Conservation (phyloP, 2,888 invertebrate species). For the Watsonalla cultraria region DNA sequence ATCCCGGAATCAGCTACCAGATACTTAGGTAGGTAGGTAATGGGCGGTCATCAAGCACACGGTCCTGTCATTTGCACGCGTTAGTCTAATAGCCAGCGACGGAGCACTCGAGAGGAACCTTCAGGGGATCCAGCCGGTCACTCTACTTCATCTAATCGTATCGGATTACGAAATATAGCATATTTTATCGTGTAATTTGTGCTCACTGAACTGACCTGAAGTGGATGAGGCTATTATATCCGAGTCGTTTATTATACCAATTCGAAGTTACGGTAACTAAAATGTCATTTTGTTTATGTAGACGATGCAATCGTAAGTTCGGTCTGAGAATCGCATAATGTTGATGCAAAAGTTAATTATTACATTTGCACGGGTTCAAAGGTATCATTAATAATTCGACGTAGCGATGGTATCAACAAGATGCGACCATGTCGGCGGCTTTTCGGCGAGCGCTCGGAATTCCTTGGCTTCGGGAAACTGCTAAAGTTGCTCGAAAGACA, state of each 20-base stretch:
- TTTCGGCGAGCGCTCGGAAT: conserved; percentile 36
- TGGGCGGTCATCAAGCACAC: neutral
- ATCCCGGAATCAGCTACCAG: neutral
- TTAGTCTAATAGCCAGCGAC: conserved; percentile 4
- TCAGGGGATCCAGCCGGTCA: conserved; percentile 20
- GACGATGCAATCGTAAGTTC: neutral
- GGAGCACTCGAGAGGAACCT: conserved; percentile 15
- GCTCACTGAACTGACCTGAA: conserved; percentile 35
- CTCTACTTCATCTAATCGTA: conserved; percentile 27
- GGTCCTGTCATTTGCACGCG: neutral
- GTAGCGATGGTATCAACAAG: conserved; percentile 50
- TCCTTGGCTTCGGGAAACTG: conserved; percentile 52
- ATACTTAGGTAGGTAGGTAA: neutral
- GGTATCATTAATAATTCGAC: conserved; percentile 67
- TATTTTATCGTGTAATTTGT: conserved; percentile 48
- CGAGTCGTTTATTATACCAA: conserved; percentile 26
- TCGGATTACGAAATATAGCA: conserved; percentile 46
- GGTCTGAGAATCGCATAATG: conserved; percentile 6
- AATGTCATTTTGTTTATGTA: conserved; percentile 7
- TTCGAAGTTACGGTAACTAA: conserved; percentile 22
- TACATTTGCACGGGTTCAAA: conserved; percentile 40
- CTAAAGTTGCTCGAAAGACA: conserved; percentile 63
- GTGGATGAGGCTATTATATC: conserved; percentile 21
- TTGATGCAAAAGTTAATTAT: conserved; percentile 34
- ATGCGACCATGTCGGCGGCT: conserved; percentile 43